These are phyloP conservation scores for Biston stratarius DNA, from an alignment of 2,888 invertebrate species.

Conservation along the genomic window DNA sequence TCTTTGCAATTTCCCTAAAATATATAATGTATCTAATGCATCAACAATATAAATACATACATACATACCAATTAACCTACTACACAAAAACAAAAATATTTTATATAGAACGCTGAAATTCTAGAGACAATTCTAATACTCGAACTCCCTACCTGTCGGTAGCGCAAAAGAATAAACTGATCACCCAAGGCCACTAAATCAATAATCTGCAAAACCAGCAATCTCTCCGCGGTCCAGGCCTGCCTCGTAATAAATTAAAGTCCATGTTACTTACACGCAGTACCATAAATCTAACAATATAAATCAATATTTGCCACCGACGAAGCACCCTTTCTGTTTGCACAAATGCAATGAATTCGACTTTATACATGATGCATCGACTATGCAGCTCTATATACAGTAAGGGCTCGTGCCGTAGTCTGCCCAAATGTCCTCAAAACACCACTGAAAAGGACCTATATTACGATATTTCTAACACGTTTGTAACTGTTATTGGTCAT, in stretches of 20 bases:
- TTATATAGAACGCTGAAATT: too few relatives aligned
- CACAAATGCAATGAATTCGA: constrained; percentile 60
- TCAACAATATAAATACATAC: too few relatives aligned
- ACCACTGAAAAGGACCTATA: too few relatives aligned
- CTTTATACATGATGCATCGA: constrained; percentile 65
- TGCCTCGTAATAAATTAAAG: constrained; percentile 36
- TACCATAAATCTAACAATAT: constrained; percentile 54
- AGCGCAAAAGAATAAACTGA: background rate
- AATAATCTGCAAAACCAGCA: constrained; percentile 16
- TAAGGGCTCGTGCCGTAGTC: background rate
- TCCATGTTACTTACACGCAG: constrained; percentile 31
- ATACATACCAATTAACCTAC: too few relatives aligned
- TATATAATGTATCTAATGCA: too few relatives aligned
- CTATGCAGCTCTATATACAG: constrained; percentile 25
- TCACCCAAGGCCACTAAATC: constrained; percentile 13
- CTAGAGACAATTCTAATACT: too few relatives aligned
- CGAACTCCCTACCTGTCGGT: too few relatives aligned
- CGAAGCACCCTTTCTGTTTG: constrained; percentile 74
- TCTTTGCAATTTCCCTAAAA: too few relatives aligned
- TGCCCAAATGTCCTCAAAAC: too few relatives aligned
- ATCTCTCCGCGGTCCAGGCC: constrained; percentile 6
- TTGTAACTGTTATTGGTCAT: too few relatives aligned
- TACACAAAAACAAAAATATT: too few relatives aligned
- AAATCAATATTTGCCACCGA: constrained; percentile 74
- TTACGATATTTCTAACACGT: too few relatives aligned